Base-by-base conservation (phyloP, 2,888 invertebrate species). In the Tetheella fluctuosa region DNA sequence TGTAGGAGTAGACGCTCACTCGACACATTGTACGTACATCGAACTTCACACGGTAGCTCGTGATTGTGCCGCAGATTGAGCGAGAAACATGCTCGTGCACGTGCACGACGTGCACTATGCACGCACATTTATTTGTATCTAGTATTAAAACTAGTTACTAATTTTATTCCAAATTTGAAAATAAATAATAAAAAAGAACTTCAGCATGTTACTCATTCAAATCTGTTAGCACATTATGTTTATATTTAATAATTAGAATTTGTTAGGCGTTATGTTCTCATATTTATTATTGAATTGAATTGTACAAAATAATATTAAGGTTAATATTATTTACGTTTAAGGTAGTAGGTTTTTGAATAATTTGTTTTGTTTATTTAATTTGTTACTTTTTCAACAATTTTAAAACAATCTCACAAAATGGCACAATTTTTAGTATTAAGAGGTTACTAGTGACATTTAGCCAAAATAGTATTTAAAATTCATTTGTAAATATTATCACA, bases 371-470 rank as follows among this genome's bases (percentile, higher is more conserved):
- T 64, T 69, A 74, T 67, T 69, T 68, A 62, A 70, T 79, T 73
- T 64, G 63, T 76, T 78, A 73, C 62, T 73, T 77, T 73, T 60
- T 74, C 74, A 77, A 70, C 71, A 68, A 77, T 68, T 70, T 79
- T 30, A n/a, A 15, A 23, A 55, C 30, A 55, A 34, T 34, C 76
- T 81, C 87, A 89, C 85, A 74, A 83, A 80, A 91, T 79, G 90
- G 91, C 92, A 93, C 92, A 91, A 91, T 85, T 86, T 48, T 88
- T 89, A 81, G 68, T 54, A 17, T 8, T 91, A 91, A 90, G 88
- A 77, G 81, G 80, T 90, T 89, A 89, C 80, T 90, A 92, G 91
- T 82, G 84, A 91, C 87, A 83, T 90, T 90, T 93, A 93, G 92
- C 92, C 92, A 93, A 93, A 93, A 90, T 92, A 92, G 90, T 80